Evolutionary conservation across 2,888 invertebrate genomes (phyloP).

Genomic region (Lepetodrilus schrolli): DNA sequence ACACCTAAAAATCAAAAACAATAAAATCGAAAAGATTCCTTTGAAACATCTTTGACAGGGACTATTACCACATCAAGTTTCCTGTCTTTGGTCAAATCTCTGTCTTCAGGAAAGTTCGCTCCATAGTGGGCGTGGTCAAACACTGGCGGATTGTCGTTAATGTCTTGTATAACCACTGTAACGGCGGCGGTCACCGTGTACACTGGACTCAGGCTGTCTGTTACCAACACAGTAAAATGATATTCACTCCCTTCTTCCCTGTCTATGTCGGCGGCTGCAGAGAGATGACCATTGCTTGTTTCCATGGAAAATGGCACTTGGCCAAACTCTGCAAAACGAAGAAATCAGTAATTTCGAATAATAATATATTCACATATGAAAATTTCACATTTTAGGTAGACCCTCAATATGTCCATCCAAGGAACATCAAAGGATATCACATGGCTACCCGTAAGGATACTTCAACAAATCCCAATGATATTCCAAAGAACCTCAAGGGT

Average conservation of each 20-base stretch:
- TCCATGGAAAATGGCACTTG: neutral
- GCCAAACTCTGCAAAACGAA: too few relatives aligned
- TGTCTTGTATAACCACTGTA: conserved; percentile 24
- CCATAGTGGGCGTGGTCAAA: neutral
- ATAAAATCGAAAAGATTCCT: too few relatives aligned
- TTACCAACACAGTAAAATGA: conserved; percentile 14
- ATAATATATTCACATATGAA: too few relatives aligned
- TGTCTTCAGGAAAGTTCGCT: conserved; percentile 26
- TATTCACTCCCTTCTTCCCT: neutral
- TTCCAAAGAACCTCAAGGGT: too few relatives aligned
- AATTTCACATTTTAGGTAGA: too few relatives aligned
- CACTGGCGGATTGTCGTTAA: conserved; percentile 19
- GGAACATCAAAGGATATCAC: too few relatives aligned
- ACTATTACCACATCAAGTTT: neutral
- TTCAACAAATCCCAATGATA: too few relatives aligned
- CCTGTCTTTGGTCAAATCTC: neutral
- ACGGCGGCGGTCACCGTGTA: conserved; percentile 27
- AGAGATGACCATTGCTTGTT: neutral
- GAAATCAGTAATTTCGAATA: too few relatives aligned
- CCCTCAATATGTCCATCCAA: too few relatives aligned
- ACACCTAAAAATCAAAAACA: too few relatives aligned
- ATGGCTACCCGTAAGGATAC: too few relatives aligned
- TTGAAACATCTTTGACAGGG: too few relatives aligned
- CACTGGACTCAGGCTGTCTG: conserved; percentile 8
- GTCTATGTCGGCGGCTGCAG: neutral